phyloP scores from a whole-genome alignment of 1,140 invertebrate genomes.

The Diorhabda carinulata region DNA sequence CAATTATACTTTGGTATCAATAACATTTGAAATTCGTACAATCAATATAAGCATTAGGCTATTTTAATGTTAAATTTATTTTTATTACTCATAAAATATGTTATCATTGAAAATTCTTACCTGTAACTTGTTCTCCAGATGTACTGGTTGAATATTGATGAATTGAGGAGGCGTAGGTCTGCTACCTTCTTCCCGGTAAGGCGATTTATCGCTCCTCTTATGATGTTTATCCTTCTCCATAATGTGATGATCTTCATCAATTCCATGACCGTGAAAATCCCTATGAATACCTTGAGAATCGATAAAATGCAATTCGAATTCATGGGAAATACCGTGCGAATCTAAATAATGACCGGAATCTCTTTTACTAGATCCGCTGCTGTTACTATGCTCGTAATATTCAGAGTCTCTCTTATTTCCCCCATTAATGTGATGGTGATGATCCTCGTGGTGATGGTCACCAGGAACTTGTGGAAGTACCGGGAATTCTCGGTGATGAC shows the following conservation, averaged over 20 bases:
- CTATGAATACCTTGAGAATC: conserved; percentile 44
- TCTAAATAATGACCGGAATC: conserved; percentile 42
- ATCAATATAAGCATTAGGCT: too few relatives aligned
- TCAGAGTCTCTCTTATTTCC: conserved; percentile 18
- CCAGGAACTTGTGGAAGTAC: conserved; percentile 38
- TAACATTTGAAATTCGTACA: too few relatives aligned
- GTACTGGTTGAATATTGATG: conserved; percentile 39
- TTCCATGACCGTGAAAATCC: conserved; percentile 43
- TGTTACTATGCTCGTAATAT: conserved; percentile 16
- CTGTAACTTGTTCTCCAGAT: conserved; percentile 37
- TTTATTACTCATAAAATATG: too few relatives aligned
- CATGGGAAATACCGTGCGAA: conserved; percentile 41
- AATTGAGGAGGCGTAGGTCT: conserved; percentile 39
- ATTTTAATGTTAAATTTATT: too few relatives aligned
- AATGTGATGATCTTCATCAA: conserved; percentile 28
- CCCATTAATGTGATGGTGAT: conserved; percentile 26
- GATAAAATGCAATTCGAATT: conserved; percentile 45
- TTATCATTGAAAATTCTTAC: conserved; percentile 1
- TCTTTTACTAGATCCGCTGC: conserved; percentile 30
- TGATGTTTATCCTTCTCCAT: conserved; percentile 24
- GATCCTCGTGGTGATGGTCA: conserved; percentile 32
- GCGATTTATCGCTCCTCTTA: conserved; percentile 31
- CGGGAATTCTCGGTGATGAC: conserved; percentile 34
- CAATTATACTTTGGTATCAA: too few relatives aligned
- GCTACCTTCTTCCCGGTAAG: conserved; percentile 26